phyloP scores from a whole-genome alignment of 2,797 vertebrate species.

The Melanotaenia boesemani region DNA sequence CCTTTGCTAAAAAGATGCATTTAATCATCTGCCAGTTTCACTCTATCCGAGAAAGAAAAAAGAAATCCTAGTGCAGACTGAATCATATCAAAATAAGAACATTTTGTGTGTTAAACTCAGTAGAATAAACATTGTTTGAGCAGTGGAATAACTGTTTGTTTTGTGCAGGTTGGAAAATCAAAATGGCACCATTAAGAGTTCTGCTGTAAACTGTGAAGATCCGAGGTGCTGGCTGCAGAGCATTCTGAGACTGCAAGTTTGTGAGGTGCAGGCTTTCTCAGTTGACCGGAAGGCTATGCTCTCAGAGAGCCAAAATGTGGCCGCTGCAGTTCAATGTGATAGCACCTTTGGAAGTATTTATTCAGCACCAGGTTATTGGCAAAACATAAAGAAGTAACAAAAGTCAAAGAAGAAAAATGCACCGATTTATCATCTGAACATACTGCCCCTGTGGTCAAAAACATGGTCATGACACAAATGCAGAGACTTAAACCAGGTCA shows the following conservation, averaged over 20 bases:
- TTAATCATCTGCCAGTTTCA: constrained; percentile 70
- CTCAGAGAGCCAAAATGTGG: constrained; percentile 70
- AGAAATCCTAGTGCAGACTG: constrained; percentile 70
- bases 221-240: constrained; percentile 83
- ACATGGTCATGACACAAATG: constrained; percentile 69
- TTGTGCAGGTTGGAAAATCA: constrained; percentile 75
- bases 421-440: constrained; percentile 73
- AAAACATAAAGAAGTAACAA: constrained; percentile 50
- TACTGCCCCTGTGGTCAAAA: constrained; percentile 67
- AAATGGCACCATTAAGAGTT: constrained; percentile 83
- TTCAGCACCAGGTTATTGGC: constrained; percentile 86
- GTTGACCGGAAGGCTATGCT: constrained; percentile 74
- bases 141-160: constrained; percentile 50
- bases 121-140: constrained; percentile 56
- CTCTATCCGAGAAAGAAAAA: constrained; percentile 59
- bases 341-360: constrained; percentile 84
- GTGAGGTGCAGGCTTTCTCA: constrained; percentile 69
- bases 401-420: constrained; percentile 67
- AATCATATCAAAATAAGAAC: constrained; percentile 59
- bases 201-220: constrained; percentile 84
- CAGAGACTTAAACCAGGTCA: constrained; percentile 71
- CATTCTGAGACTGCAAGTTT: constrained; percentile 70
- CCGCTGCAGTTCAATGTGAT: constrained; percentile 77
- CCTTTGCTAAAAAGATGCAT: constrained; percentile 72
- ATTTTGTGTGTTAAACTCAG: constrained; percentile 57